Base-by-base conservation (phyloP, 2,113 vertebrate species). In the Elephas maximus region DNA sequence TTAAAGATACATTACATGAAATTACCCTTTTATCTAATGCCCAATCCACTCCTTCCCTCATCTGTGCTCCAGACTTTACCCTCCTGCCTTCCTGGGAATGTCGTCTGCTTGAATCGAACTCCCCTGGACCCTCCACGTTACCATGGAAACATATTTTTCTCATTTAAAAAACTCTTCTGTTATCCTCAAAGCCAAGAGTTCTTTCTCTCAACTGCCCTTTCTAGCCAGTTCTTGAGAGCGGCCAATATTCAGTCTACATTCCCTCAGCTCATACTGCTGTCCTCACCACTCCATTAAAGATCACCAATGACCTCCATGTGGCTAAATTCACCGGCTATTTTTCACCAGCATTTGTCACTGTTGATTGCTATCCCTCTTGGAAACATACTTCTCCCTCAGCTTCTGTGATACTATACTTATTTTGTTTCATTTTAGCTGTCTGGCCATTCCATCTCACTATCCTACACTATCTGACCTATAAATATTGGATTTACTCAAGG, bases 401-500 rank as follows among this genome's bases (percentile, higher is more conserved):
- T 93, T 86, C 62, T 73, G 62, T 65, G 21, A 53, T 30, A 94
- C 21, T 5, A 41, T 2, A 37, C 15, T 91, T 45, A 28, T 28
- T 8, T 62, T 51, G 12, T 53, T 79, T 30, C 28, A 6, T 79
- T 28, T 53, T 33, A 33, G 77, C 26, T 15, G 28, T 51, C 48
- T 51, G 30, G 77, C 15, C 17, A 33, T 5, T 51, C 48, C 41
- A 9, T 18, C 48, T 51, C 24, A 18, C n/a, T 93, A 48, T 26
- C n/a, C 77, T 44, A 83, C 20, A 82, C 87, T 84, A 81, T 30
- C 48, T 82, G 37, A 81, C 62, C 74, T 57, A 62, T 33, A 91
- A 97, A 91, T 44, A 71, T 18, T 28, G 15, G 4, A 83, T 71
- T 93, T 53, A 74, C 44, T 96, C 91, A 91, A 76, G 63, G 26